Evolutionary conservation across 2,113 vertebrate species (phyloP), one percentile per base, ranked within the genome.

Genomic region (Otus sunia): DNA sequence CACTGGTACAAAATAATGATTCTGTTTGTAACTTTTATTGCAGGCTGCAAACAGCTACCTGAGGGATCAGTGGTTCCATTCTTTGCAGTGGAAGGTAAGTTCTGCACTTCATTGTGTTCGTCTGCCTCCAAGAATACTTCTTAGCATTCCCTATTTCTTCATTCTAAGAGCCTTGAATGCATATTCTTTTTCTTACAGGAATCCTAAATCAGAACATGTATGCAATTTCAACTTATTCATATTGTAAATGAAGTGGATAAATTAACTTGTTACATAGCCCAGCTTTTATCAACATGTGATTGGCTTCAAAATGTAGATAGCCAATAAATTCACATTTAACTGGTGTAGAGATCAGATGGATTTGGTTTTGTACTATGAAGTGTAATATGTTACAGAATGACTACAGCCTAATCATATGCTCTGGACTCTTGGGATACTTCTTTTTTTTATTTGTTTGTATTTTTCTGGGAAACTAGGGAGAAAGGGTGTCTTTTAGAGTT

Each of bases 21-120:
- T 67, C 50, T 91, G 25, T 94, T 72, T 92, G 58, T 86, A 15
- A 76, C 50, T 97, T 94, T 59, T 67, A 13, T 97, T 98, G 47
- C 97, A 99, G 99, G 99, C 99, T 95, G 99, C 99, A 84, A 99
- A 99, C 99, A 99, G 99, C 97, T 99, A 99, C 98, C 98, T 99
- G 96, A 98, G 99, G 97, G 99, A 99, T 98, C 99, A 99, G 98
- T 99, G 99, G 99, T 99, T 99, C 98, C 99, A 99, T 97, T 99
- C 99, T 45, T 98, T 99, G 93, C 99, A 99, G 98, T 99, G 99
- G 99, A 99, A 99, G 99, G 99, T 99, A 97, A 97, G 98, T 97
- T 60, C 41, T 58, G 29, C 15, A 9, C 55, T 62, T 92, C 12
- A 10, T 43, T 86, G 12, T 69, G 26, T 77, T 90, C 66, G 11